phyloP scores from a whole-genome alignment of 2,797 vertebrate genomes.

The Hippocampus kuda region DNA sequence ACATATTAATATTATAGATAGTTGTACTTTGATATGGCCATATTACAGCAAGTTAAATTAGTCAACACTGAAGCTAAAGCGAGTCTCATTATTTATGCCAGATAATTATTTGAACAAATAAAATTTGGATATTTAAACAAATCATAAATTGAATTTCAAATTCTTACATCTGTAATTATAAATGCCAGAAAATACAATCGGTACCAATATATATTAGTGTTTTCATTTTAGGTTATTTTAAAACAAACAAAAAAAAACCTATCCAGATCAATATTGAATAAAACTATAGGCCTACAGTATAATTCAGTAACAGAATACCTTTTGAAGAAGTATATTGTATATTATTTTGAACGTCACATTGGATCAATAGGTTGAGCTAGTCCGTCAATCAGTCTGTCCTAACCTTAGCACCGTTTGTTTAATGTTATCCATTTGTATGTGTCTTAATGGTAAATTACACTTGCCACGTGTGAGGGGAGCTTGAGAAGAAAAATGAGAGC shows the following conservation, averaged over 20 bases:
- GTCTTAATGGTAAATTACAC: neutral
- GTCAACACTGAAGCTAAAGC: too few species aligned
- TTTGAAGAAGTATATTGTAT: neutral
- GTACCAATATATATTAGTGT: neutral
- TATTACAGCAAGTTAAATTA: too few species aligned
- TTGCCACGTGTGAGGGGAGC: neutral
- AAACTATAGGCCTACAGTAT: neutral
- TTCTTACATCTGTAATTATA: neutral
- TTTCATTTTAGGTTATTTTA: neutral
- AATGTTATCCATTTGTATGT: neutral
- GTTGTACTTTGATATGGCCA: too few species aligned
- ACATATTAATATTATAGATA: too few species aligned
- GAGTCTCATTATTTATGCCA: too few species aligned
- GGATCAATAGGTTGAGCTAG: neutral
- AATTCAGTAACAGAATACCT: neutral
- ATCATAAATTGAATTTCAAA: too few species aligned
- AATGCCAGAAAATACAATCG: neutral
- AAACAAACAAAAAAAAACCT: neutral
- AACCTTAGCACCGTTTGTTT: neutral
- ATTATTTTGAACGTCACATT: neutral
- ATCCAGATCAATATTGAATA: neutral
- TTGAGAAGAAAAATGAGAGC: neutral
- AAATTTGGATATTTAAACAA: too few species aligned
- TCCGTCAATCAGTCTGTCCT: neutral
- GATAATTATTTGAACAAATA: too few species aligned